Evolutionary conservation across 2,113 vertebrate species (phyloP).

Genomic region (Proteles cristata): DNA sequence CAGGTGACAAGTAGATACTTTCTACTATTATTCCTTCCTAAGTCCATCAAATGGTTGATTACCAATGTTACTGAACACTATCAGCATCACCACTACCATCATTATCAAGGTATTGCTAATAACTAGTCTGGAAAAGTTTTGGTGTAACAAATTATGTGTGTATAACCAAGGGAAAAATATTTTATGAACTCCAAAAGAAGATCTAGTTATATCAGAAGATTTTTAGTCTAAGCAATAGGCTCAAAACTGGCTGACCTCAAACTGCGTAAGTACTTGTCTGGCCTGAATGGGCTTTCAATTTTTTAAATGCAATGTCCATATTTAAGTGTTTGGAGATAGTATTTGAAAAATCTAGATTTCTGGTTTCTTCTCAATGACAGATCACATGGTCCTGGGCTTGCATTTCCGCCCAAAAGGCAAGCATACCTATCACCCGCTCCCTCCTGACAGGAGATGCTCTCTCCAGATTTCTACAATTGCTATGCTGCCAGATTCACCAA

Average conservation of each 20-base stretch:
- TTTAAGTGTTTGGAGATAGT: background rate
- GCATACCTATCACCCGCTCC: background rate
- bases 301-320: background rate
- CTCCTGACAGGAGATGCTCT: background rate
- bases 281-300: background rate
- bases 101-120: background rate
- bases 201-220: background rate
- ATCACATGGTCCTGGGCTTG: background rate
- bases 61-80: background rate
- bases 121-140: background rate
- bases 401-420: background rate
- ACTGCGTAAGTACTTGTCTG: background rate
- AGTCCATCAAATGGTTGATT: background rate
- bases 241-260: background rate
- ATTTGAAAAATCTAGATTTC: slow-evolving; percentile 5
- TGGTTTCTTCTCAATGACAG: background rate
- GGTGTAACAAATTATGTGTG: background rate
- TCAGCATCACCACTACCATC: background rate
- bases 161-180: background rate
- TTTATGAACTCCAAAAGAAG: background rate
- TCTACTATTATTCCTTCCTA: background rate
- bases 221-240: background rate
- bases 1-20: background rate
- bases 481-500: background rate
- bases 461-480: background rate